Base-by-base conservation (phyloP, 1,140 invertebrate genomes). In the Solenopsis invicta region DNA sequence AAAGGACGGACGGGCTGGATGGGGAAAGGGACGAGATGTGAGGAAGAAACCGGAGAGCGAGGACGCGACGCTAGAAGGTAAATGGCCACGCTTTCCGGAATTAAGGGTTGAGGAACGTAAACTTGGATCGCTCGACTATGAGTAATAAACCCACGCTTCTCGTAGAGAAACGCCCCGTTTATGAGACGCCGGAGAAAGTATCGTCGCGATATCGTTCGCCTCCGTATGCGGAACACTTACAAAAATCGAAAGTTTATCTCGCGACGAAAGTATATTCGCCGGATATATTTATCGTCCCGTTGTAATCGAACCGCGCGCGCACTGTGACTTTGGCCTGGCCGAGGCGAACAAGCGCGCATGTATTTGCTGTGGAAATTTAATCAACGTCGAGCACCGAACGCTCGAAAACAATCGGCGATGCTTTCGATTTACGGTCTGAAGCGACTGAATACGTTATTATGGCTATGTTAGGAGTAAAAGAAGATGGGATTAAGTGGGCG, bases 31-130 rank as follows among this genome's bases (percentile, higher is more conserved):
- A 18, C 48, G 48, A 50, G 80, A 74, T 50, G 41, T 41, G 13
- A 41, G n/a, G 45, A 45, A 76, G 52, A 48, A 37, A 61, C 9
- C 62, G 41, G 56, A 74, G 77, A 78, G 82, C 41, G 71, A 29
- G 62, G 21, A 88, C 5, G 81, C 54, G 56, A 45, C 18, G 59
- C 41, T 84, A 75, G 75, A 45, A 87, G 52, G 61, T 82, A 76
- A 69, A 90, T 80, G 77, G 78, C 86, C 74, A 74, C 82, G 78
- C 48, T 89, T 90, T 85, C 78, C 66, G 85, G 89, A 90, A 91
- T 90, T 88, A 88, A 82, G 81, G 77, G 52, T 82, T 67, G 82
- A 86, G 52, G 45, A 59, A 84, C 77, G 74, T 77, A 72, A 89
- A 87, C 66, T 78, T 74, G 67, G 13, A 67, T 72, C 62, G 18